Conservation (phyloP, 2,888 invertebrate species). For the Lasioglossum calceatum region DNA sequence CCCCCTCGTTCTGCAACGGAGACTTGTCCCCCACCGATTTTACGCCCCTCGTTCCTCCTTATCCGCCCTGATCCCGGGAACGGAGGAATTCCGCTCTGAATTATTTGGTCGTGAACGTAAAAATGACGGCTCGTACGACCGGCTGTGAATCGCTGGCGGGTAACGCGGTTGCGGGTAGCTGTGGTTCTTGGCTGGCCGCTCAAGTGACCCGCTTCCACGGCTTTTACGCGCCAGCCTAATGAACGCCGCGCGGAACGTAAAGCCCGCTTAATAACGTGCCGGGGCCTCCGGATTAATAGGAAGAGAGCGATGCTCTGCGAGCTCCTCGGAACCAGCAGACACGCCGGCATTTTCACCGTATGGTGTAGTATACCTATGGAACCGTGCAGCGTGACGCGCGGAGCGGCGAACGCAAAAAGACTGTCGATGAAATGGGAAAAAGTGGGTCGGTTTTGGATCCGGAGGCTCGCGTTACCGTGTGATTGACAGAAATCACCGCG, state of each 20-base stretch:
- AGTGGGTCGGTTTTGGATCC: not conserved
- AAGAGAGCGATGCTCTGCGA: constrained; percentile 1
- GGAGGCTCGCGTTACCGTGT: not conserved
- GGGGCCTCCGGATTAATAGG: constrained; percentile 23
- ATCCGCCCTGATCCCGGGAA: not conserved
- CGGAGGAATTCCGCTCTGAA: constrained; percentile 33
- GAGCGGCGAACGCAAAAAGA: not conserved
- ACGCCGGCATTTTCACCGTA: not conserved
- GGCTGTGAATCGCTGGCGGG: not conserved
- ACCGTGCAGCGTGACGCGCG: not conserved
- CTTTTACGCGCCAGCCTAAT: constrained; percentile 53
- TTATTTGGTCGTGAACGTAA: constrained; percentile 36
- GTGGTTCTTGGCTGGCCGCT: constrained; percentile 14
- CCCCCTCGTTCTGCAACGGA: not conserved
- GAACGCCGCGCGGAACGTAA: constrained; percentile 40
- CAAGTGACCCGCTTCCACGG: constrained; percentile 36
- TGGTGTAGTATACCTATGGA: not conserved
- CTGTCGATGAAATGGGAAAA: not conserved
- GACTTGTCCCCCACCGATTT: not conserved
- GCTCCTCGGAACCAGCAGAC: not conserved
- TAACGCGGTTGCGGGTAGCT: constrained; percentile 1
- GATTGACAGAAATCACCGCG: not conserved
- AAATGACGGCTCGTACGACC: constrained; percentile 5
- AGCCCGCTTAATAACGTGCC: constrained; percentile 43
- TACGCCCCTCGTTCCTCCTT: not conserved